Base-by-base conservation (phyloP, 2,888 invertebrate species). In the Drosophila diplacantha region DNA sequence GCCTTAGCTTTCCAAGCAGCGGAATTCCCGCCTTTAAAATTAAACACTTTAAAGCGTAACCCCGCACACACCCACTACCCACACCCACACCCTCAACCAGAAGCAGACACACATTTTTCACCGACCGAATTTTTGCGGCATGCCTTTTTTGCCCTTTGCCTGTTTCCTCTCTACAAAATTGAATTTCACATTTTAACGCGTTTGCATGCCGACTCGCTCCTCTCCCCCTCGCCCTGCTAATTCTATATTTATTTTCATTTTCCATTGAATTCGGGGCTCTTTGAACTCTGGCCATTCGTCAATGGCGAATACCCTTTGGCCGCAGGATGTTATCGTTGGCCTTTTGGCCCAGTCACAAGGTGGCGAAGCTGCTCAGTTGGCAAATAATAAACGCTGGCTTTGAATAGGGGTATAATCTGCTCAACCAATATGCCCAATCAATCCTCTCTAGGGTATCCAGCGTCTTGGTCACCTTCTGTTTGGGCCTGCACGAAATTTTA, bases 191-290 rank as follows among this genome's bases (percentile, higher is more conserved):
- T 81, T 76, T 66, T 63, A 83, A 69, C 69, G 64, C 74, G 76
- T 69, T 81, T 75, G 83, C 83, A 83, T 83, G 81, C 65, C 71
- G 26, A 56, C 51, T 56, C 49, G 41, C 47, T 43, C 18, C 38
- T 14, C 35, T 18, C 20, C 29, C 24, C 51, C 49, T 61, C 72
- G 64, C 53, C 61, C 49, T 69, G 59, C 60, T 78, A 81, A 83
- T 82, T 81, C 69, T 66, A 71, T 58, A 69, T 65, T 56, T 65
- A 73, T 67, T 69, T 64, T 69, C 38, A 64, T 66, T 57, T 74
- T 46, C 46, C 54, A 63, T 54, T 53, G 59, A 72, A 67, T 62
- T 59, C 49, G 34, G 55, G 31, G 38, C 56, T 71, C 50, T 63
- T 66, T 79, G 61, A 71, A 77, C 74, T 71, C 63, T 64, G 43